Evolutionary conservation across 1,140 invertebrate species (phyloP), one percentile per base, ranked within the genome.

Genomic region (Mercenaria mercenaria): DNA sequence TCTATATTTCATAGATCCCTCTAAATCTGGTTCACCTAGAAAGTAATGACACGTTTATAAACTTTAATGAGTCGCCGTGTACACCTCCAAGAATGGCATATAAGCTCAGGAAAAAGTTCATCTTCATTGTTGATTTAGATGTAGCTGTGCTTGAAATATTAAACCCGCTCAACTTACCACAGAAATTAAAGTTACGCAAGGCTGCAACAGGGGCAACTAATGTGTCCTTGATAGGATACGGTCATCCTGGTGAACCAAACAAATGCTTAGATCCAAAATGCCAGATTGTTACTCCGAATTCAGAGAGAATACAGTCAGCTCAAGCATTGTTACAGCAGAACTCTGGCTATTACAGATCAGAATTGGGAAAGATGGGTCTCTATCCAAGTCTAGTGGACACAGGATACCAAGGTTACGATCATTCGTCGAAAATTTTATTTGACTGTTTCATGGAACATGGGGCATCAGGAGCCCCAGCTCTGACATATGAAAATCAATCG

Each of bases 181-280:
- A 8, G 61, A 67, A 67, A 37, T 32, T 67, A 29, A 29, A 20
- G 11, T 29, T 67, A 18, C 8, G 29, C 11, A 67, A 37, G 32
- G 1, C 26, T 67, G 61, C 10, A 67, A 32, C 26, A 61, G 18
- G 32, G 6, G 18, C 32, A 32, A 67, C 20, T 29, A 37, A 67
- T 67, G 61, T 67, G 29, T 67, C 61, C 11, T 37, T 67, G 61
- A 37, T 67, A 67, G 61, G n/a, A n/a, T n/a, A n/a, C n/a, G n/a
- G n/a, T n/a, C n/a, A n/a, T n/a, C n/a, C n/a, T n/a, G n/a, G n/a
- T 32, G 4, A 61, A 15, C 8, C 26, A 67, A 67, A 67, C 11
- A 67, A 67, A 67, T 67, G 61, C 32, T 67, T 67, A 29, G 61
- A 67, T 67, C 61, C 61, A 67, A 67, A 37, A 37, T 67, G 61